Conservation (phyloP, 2,888 invertebrate species). For the Argyresthia albistria region DNA sequence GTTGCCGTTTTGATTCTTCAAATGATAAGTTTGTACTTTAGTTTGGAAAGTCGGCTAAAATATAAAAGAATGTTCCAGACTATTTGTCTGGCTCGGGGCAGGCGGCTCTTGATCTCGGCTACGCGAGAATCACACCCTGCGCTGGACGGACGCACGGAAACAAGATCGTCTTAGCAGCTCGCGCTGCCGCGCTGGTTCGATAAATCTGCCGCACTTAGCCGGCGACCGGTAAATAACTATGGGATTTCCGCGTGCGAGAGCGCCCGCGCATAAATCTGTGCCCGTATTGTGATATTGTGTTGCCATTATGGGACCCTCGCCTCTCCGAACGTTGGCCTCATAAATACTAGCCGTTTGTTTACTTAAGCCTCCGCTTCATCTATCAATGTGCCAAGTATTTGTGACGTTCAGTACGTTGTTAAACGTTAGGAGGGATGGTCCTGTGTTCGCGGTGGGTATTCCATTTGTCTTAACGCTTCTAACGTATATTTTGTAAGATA, state of each 20-base stretch:
- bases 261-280: conserved; percentile 68
- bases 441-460: neutral
- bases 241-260: conserved; percentile 71
- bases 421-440: no score
- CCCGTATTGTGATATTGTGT: conserved; percentile 71
- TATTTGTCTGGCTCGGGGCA: no score
- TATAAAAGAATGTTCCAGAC: no score
- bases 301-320: conserved; percentile 55
- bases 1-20: no score
- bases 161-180: conserved; percentile 44
- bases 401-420: conserved; percentile 14
- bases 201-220: conserved; percentile 71
- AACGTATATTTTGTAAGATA: no score
- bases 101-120: no score
- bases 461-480: neutral
- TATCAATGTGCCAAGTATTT: conserved; percentile 26
- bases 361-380: conserved; percentile 17
- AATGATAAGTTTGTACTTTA: no score
- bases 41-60: no score
- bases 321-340: conserved; percentile 49
- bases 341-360: conserved; percentile 47
- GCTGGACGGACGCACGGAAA: conserved; percentile 43
- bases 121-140: no score
- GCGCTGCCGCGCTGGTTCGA: conserved; percentile 45
- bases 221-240: conserved; percentile 72